Evolutionary conservation across 1,140 invertebrate genomes (phyloP).

Genomic region (Sinella curviseta): DNA sequence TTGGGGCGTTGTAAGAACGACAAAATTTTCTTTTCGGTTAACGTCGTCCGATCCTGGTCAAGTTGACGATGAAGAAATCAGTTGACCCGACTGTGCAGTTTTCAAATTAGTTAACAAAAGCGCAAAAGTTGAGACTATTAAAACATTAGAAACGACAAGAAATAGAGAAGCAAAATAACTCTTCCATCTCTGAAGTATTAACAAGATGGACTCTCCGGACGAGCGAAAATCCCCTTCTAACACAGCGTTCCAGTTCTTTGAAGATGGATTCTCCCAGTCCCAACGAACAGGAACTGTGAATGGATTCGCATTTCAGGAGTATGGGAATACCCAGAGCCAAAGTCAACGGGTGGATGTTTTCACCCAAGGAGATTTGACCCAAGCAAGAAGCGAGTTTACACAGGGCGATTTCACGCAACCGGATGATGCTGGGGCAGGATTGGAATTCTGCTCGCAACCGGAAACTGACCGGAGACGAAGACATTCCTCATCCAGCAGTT

Average conservation of each 20-base stretch:
- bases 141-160: too few relatives aligned
- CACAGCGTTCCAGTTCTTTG: not conserved
- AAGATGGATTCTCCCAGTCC: not conserved
- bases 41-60: too few relatives aligned
- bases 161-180: too few relatives aligned
- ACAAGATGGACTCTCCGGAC: not conserved
- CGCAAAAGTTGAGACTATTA: not conserved
- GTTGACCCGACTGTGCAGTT: too few relatives aligned
- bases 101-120: not conserved
- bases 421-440: not conserved
- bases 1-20: too few relatives aligned
- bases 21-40: too few relatives aligned
- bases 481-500: not conserved
- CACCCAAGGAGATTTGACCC: slow-evolving; percentile 14
- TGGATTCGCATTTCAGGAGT: not conserved
- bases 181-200: too few relatives aligned
- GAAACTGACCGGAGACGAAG: not conserved
- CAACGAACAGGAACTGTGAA: not conserved
- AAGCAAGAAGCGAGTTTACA: not conserved
- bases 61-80: too few relatives aligned
- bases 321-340: slow-evolving; percentile 1
- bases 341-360: not conserved
- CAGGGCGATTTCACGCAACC: not conserved
- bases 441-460: slow-evolving; percentile 8
- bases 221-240: not conserved